Conservation (phyloP, 2,888 invertebrate species). For the Cenopis cana region DNA sequence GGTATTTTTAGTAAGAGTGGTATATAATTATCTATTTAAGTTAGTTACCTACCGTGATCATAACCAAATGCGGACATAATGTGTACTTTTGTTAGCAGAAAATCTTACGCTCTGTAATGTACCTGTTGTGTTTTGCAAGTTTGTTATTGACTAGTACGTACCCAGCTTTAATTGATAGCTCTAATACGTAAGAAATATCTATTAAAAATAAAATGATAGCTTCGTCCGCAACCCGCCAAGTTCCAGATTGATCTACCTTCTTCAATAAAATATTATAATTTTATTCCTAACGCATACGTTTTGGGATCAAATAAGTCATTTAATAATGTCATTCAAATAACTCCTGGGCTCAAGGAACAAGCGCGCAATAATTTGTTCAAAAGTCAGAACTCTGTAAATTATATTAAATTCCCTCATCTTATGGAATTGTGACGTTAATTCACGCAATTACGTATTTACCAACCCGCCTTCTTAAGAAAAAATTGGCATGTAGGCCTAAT, state of each 20-base stretch:
- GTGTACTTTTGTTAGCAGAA: too few species aligned
- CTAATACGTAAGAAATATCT: too few species aligned
- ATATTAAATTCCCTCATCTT: constrained; percentile 35
- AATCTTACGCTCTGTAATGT: too few species aligned
- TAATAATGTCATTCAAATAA: constrained; percentile 29
- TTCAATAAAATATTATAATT: constrained; percentile 15
- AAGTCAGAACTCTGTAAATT: constrained; percentile 42
- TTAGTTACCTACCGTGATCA: too few species aligned
- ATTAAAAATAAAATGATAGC: too few species aligned
- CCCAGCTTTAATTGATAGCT: too few species aligned
- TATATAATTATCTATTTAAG: too few species aligned
- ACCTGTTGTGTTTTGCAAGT: too few species aligned
- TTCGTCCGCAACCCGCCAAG: too few species aligned
- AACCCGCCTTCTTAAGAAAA: not conserved
- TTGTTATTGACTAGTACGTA: too few species aligned
- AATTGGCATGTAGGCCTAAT: constrained; percentile 15
- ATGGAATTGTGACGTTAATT: constrained; percentile 41
- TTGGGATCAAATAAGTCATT: constrained; percentile 23
- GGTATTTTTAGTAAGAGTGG: too few species aligned
- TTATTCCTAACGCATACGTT: constrained; percentile 41
- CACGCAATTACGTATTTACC: constrained; percentile 24
- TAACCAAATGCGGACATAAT: too few species aligned
- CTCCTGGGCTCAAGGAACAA: constrained; percentile 47
- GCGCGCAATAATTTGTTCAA: constrained; percentile 47
- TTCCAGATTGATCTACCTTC: not conserved